phyloP scores from a whole-genome alignment of 2,888 invertebrate genomes.

The Omphaloscelis lunosa region DNA sequence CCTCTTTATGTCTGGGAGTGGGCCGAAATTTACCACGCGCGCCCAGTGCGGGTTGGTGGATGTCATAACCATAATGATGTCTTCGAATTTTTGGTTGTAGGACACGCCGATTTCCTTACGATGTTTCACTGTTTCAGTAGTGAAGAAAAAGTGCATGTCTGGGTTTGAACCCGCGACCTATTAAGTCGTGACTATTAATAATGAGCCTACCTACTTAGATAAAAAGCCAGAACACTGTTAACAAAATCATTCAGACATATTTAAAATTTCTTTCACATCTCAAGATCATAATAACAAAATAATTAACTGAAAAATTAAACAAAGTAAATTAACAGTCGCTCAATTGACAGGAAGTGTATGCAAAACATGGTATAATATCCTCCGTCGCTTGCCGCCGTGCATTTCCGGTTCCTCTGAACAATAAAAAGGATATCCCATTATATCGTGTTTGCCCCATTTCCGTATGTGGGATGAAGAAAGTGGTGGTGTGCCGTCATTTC shows the following conservation, averaged over 20 bases:
- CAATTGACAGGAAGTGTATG: slow-evolving; percentile 64
- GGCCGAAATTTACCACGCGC: neutral
- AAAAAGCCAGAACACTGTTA: neutral
- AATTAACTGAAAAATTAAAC: slow-evolving; percentile 31
- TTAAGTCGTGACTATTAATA: neutral
- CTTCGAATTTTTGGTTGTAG: neutral
- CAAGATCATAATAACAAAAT: slow-evolving; percentile 31
- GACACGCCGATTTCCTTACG: neutral
- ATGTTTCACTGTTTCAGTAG: neutral
- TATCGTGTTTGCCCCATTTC: slow-evolving; percentile 58
- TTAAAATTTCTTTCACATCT: slow-evolving; percentile 11
- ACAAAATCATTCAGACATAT: neutral
- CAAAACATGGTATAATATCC: slow-evolving; percentile 63
- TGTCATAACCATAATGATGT: neutral
- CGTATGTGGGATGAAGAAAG: slow-evolving; percentile 61
- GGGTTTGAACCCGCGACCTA: neutral
- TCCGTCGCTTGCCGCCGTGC: slow-evolving; percentile 41
- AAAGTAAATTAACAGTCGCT: slow-evolving; percentile 40
- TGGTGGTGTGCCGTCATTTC: slow-evolving; percentile 34
- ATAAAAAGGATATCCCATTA: slow-evolving; percentile 67
- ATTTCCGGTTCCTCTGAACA: slow-evolving; percentile 59
- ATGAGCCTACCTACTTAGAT: neutral
- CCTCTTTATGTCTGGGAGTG: neutral
- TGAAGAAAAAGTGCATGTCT: neutral
- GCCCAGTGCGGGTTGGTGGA: neutral